Conservation (phyloP, 2,888 invertebrate genomes). For the Spatulosminthurus flaviceps region DNA sequence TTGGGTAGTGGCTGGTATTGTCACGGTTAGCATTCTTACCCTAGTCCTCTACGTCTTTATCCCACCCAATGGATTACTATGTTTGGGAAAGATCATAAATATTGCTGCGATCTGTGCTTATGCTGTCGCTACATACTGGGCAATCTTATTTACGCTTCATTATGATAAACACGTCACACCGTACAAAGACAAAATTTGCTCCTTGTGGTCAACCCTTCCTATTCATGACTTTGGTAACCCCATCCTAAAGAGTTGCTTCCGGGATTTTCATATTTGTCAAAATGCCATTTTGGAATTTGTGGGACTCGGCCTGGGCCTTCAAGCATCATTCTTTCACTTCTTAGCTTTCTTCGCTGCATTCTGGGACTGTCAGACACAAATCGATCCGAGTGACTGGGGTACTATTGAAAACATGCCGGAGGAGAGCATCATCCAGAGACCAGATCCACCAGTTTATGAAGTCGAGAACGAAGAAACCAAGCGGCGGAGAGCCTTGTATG, state of each 20-base stretch:
- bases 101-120: neutral
- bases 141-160: neutral
- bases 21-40: neutral
- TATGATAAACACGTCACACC: neutral
- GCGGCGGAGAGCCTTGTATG: neutral
- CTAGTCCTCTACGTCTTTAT: conserved; percentile 28
- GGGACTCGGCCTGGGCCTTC: neutral
- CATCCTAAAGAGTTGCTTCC: conserved; percentile 28
- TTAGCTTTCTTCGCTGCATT: conserved; percentile 34
- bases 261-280: conserved; percentile 35
- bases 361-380: conserved; percentile 41
- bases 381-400: conserved; percentile 40
- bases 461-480: neutral
- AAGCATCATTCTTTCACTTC: conserved; percentile 27
- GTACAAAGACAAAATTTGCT: conserved; percentile 13
- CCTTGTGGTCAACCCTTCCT: conserved; percentile 7
- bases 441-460: conserved; percentile 20
- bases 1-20: neutral
- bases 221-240: neutral
- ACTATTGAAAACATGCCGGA: conserved; percentile 25
- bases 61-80: conserved; percentile 36
- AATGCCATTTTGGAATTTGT: conserved; percentile 32
- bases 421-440: neutral
- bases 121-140: neutral
- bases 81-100: conserved; percentile 32